Evolutionary conservation across 1,140 invertebrate genomes (phyloP).

Genomic region (Elymnias hypermnestra): DNA sequence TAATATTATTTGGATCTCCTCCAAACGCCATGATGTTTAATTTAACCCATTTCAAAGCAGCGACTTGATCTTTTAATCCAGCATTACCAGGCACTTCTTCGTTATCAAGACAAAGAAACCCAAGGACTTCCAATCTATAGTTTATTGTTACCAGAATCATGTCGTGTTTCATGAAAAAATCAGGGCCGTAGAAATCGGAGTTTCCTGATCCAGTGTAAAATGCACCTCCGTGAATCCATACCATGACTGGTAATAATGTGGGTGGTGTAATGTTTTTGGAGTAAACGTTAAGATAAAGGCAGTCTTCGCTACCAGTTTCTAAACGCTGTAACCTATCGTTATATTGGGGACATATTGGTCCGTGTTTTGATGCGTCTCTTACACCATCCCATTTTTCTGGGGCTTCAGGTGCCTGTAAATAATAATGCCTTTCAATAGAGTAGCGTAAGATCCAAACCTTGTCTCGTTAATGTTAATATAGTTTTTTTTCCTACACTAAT

Average conservation of each 20-base stretch:
- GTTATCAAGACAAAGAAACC: slow-evolving; percentile 65
- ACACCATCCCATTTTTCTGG: slow-evolving; percentile 42
- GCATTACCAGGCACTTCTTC: slow-evolving; percentile 81
- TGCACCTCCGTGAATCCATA: slow-evolving; percentile 74
- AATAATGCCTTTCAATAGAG: too few relatives aligned
- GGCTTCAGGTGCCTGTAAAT: slow-evolving; percentile 43
- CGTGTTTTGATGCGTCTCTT: slow-evolving; percentile 32
- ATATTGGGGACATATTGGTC: slow-evolving; percentile 30
- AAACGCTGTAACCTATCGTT: slow-evolving; percentile 8
- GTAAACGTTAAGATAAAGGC: slow-evolving; percentile 80
- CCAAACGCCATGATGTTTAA: slow-evolving; percentile 82
- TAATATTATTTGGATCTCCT: slow-evolving; percentile 79
- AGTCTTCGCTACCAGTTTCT: slow-evolving; percentile 72
- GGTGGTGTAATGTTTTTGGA: slow-evolving; percentile 51
- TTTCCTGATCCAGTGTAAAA: slow-evolving; percentile 77
- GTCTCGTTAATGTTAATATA: too few relatives aligned
- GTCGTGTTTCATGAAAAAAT: slow-evolving; percentile 78
- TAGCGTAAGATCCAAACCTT: too few relatives aligned
- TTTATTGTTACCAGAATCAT: slow-evolving; percentile 77
- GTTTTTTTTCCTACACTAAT: too few relatives aligned
- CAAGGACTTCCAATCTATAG: slow-evolving; percentile 32
- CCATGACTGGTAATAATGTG: slow-evolving; percentile 56
- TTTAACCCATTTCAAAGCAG: slow-evolving; percentile 79
- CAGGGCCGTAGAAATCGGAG: slow-evolving; percentile 75
- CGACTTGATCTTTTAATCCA: slow-evolving; percentile 80